A percentile compares a stretch with the other conserved stretches of the same genome.
These are phyloP conservation scores for Lophius americanus DNA, from an alignment of 2,797 vertebrate species.

Conservation along the genomic window DNA sequence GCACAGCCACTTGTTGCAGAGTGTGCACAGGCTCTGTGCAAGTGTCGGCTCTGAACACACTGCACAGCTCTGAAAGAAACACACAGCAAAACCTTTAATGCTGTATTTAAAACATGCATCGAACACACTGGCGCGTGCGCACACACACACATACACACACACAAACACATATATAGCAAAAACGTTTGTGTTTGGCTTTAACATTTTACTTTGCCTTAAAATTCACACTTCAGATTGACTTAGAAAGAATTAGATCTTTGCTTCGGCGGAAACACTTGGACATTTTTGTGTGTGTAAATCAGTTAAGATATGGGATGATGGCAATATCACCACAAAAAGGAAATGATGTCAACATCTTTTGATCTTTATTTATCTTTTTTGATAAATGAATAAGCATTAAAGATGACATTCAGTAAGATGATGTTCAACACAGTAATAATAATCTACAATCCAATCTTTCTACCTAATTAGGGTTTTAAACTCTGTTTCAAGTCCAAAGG, in stretches of 20 bases:
- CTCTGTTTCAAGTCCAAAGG: neutral
- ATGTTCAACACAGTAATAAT: conserved; percentile 3
- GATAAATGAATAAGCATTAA: too few relatives aligned
- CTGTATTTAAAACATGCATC: conserved; percentile 6
- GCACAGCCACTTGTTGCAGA: conserved; percentile 88
- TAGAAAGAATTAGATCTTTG: too few relatives aligned
- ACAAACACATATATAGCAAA: neutral
- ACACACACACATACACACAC: neutral
- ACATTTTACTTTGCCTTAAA: conserved; percentile 19
- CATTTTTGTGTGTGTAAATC: too few relatives aligned
- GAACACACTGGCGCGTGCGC: neutral
- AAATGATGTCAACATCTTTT: too few relatives aligned
- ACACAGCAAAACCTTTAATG: conserved; percentile 11
- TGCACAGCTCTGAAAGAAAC: conserved; percentile 78
- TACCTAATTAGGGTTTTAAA: conserved; percentile 33
- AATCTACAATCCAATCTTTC: conserved; percentile 14
- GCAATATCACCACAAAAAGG: too few relatives aligned
- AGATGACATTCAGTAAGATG: neutral
- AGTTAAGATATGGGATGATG: too few relatives aligned
- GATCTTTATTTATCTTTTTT: too few relatives aligned
- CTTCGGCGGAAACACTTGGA: too few relatives aligned
- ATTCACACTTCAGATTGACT: conserved; percentile 34
- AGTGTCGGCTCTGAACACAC: conserved; percentile 81
- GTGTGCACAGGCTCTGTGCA: conserved; percentile 84
- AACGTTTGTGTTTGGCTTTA: conserved; percentile 17